Base-by-base conservation (phyloP, 53 echinoderm and acorn worm species). In the Apostichopus leukothele region DNA sequence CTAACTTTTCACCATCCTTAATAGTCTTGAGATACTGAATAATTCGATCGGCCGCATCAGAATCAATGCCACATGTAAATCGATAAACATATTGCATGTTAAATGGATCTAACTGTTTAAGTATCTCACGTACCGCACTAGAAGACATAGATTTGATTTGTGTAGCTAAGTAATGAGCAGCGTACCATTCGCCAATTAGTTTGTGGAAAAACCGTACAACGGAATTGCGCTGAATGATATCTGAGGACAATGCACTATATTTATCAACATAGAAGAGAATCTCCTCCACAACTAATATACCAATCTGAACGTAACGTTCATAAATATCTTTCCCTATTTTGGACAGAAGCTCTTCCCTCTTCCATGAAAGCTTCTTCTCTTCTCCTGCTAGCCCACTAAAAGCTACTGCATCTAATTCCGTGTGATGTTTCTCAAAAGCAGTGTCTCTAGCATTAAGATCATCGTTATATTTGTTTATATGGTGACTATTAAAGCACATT, bases 261-360 rank as follows among this genome's bases (percentile, higher is more conserved):
- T 67, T 13, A 67, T 67, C 14, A n/a, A 12, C 14, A 67, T 12
- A 67, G 5, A 5, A n/a, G 10, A 67, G 14, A 9, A 67, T 13
- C n/a, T 67, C 78, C 26, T 78, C 78, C 52, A 51, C 78, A 7
- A 78, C 78, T 51, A 78, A 78, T 51, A 78, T 78, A 9, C 78
- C 78, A 51, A 14, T 50, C 9, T 52, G 51, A 4, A 51, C 7
- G 16, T 78, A 78, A 50, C 51, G 52, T 51, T 78, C 78, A 78
- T 78, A 78, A 13, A 79, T 5, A 14, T 51, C 13, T 4, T 11
- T 39, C 7, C 79, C 53, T 2, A 79, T 5, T 9, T 79, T 79
- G 16, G 51, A 53, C 12, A 16, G 5, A 52, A 79, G 51, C 5
- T 52, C 79, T 19, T 52, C 14, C 13, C 13, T 79, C 9, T 52